These are phyloP conservation scores for Neelides sp. DNA, from an alignment of 1,140 invertebrate genomes.

Conservation along the genomic window DNA sequence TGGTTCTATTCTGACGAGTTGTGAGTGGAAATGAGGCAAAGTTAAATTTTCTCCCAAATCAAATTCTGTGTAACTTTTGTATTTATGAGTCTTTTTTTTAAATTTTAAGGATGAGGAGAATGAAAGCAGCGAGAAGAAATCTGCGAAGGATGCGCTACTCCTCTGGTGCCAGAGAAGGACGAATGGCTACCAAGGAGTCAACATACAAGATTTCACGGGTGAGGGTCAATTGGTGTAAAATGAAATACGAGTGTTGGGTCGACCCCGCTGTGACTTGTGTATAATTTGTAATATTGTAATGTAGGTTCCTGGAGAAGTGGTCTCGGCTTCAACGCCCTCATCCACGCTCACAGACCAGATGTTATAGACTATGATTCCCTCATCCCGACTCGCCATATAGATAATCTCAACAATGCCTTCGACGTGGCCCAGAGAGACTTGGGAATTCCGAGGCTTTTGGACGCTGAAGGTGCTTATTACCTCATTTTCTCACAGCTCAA, in stretches of 20 bases:
- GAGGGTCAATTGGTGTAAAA: constrained; percentile 23
- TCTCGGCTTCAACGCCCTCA: constrained; percentile 91
- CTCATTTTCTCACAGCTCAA: constrained; percentile 6
- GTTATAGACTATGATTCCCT: constrained; percentile 72
- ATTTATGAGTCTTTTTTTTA: constrained; percentile 8
- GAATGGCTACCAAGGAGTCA: constrained; percentile 74
- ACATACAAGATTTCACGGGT: constrained; percentile 64
- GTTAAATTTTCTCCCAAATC: constrained; percentile 6
- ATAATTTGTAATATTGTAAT: constrained; percentile 31
- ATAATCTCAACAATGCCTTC: constrained; percentile 91
- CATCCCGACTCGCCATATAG: constrained; percentile 62
- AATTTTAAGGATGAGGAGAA: constrained; percentile 78
- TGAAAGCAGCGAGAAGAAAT: constrained; percentile 94
- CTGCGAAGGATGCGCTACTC: constrained; percentile 93
- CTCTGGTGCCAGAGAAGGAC: constrained; percentile 98
- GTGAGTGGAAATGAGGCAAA: too few species aligned
- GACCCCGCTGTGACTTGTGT: background rate
- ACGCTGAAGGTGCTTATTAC: constrained; percentile 57
- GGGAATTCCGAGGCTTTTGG: constrained; percentile 69
- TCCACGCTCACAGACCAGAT: constrained; percentile 88
- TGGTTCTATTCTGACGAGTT: too few species aligned
- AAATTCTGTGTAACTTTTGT: constrained; percentile 11
- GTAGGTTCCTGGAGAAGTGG: constrained; percentile 87
- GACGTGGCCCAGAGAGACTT: constrained; percentile 81
- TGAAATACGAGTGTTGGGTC: background rate